Conservation (phyloP, 2,797 vertebrate species). For the Pitangus sulphuratus region DNA sequence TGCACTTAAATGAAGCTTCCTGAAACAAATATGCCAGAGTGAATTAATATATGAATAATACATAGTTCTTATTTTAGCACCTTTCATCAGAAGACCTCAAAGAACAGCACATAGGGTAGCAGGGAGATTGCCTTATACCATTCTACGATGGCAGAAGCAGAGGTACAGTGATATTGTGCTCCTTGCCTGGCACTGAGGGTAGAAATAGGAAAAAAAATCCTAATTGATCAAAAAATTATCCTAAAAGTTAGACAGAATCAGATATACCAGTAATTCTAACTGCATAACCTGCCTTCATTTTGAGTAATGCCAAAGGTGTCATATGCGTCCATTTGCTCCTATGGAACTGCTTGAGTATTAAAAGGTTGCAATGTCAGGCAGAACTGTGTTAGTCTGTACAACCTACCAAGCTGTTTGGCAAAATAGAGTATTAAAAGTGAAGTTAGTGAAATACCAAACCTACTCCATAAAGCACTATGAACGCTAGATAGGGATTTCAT, state of each 20-base stretch:
- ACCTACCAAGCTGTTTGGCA: not conserved
- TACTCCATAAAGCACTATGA: not conserved
- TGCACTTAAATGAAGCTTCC: conserved; percentile 36
- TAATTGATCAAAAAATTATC: not conserved
- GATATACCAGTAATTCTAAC: not conserved
- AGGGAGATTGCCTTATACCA: not conserved
- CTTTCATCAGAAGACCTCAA: conserved; percentile 28
- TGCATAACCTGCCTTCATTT: not conserved
- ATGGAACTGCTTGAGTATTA: not conserved
- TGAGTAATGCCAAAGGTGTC: not conserved
- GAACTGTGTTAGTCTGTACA: not conserved
- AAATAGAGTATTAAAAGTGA: not conserved
- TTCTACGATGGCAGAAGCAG: not conserved
- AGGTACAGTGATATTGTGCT: not conserved
- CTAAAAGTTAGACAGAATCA: not conserved
- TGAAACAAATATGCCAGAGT: conserved; percentile 28
- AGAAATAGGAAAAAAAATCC: not conserved
- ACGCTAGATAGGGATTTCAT: not conserved
- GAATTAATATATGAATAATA: conserved; percentile 61
- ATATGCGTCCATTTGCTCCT: accelerated
- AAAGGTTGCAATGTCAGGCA: not conserved
- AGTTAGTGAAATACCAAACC: not conserved
- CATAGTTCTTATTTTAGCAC: conserved; percentile 32
- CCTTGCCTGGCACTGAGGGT: not conserved
- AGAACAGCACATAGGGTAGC: not conserved